Base-by-base conservation (phyloP, 2,797 vertebrate species). In the Selene dorsalis region DNA sequence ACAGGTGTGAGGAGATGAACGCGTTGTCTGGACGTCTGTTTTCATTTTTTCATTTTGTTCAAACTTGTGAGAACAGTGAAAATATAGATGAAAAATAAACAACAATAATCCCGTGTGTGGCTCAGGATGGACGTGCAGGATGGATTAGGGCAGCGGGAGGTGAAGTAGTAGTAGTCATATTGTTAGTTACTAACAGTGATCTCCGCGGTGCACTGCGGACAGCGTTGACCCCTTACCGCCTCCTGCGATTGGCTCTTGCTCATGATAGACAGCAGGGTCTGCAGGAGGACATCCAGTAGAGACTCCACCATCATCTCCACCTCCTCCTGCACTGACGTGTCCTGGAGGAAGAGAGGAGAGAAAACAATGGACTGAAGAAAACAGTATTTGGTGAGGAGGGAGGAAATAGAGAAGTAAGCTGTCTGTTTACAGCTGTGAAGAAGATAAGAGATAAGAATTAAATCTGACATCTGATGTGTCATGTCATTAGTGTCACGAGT, bases 261-360 rank as follows among this genome's bases (percentile, higher is more conserved):
- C 97, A 99, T 98, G 92, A 99, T 98, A 80, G 97, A 96, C 91
- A 99, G 96, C 85, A 99, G 95, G 47, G 94, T 95, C 95, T 99
- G 97, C 82, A 99, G 97, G 88, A 99, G 96, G 88, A 99, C 97
- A 22, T 99, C 98, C 93, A 99, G 86, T 87, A 99, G 95, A 88
- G 97, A 99, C 93, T 99, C 98, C 89, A 99, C 98, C 96, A 99
- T 97, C 98, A 99, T 99, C 93, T 99, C 97, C 92, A 99, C 96
- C 93, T 99, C 98, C 93, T 99, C 98, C 93, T 96, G 95, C 88
- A 98, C 97, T 41, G 97, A 96, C 20, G 81, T 75, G 43, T 89
- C 90, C 92, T 92, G 72, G 13, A 45, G 58, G 24, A 18, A 12
- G 41, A 61, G 18, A 12, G 0, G 1, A 30, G 5, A 45, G n/a